Base-by-base conservation (phyloP, 2,113 vertebrate genomes). In the Myocastor coypus region DNA sequence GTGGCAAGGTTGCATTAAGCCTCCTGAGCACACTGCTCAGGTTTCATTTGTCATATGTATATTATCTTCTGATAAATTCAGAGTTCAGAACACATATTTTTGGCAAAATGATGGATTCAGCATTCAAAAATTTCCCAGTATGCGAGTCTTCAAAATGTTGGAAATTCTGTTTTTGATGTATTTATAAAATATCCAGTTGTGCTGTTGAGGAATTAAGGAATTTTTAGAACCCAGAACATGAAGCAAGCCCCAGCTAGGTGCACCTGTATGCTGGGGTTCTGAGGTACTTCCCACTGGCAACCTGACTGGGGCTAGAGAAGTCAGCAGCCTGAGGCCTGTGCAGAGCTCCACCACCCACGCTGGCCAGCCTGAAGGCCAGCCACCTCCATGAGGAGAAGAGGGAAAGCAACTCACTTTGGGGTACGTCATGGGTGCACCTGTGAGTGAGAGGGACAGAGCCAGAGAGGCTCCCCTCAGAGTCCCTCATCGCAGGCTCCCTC, bases 11-110 rank as follows among this genome's bases (percentile, higher is more conserved):
- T 86, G 6, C 40, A 77, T 40, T 26, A 94, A 95, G 69, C 6
- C 78, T 66, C 61, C 59, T 94, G 82, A 92, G 7, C 28, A 80
- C n/a, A n/a, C n/a, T n/a, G n/a, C n/a, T n/a, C n/a, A n/a, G n/a
- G n/a, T n/a, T n/a, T n/a, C n/a, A n/a, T n/a, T n/a, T n/a, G n/a
- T n/a, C n/a, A n/a, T n/a, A n/a, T n/a, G n/a, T n/a, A n/a, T n/a
- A n/a, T n/a, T n/a, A n/a, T n/a, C 40, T 80, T 91, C 89, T 86
- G 64, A 94, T 16, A 96, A 91, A 89, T 46, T 19, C 82, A 85
- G 4, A 55, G 37, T 75, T 20, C 83, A 32, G 88, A 90, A 92
- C 11, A 88, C n/a, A 28, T 4, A 83, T 88, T 92, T 91, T 52
- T 91, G 80, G 22, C 46, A 89, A 86, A 61, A 86, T 61, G 57